Evolutionary conservation across 2,888 invertebrate genomes (phyloP).

Genomic region (Phyllotreta cruciferae): DNA sequence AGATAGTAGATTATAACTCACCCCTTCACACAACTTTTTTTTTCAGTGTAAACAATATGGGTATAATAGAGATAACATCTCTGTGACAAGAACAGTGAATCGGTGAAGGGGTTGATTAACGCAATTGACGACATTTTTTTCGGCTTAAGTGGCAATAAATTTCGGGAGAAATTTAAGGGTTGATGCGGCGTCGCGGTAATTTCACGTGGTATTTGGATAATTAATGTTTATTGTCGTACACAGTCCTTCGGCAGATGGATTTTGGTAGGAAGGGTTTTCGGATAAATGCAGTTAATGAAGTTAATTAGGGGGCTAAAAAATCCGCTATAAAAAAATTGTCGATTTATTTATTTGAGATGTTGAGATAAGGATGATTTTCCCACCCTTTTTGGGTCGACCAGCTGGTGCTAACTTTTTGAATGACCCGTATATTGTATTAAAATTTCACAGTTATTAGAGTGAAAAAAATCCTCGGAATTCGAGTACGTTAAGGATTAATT

Average conservation of each 20-base stretch:
- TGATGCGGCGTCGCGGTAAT: constrained; percentile 40
- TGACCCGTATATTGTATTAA: too few species aligned
- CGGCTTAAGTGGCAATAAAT: constrained; percentile 55
- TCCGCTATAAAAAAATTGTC: constrained; percentile 1
- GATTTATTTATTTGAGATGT: too few species aligned
- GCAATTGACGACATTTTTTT: constrained; percentile 53
- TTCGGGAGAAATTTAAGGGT: constrained; percentile 43
- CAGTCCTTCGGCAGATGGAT: constrained; percentile 42
- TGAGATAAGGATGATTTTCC: too few species aligned
- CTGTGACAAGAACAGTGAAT: constrained; percentile 52
- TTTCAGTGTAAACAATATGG: constrained; percentile 29
- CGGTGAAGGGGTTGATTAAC: constrained; percentile 53
- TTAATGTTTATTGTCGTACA: constrained; percentile 48
- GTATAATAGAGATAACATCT: constrained; percentile 52
- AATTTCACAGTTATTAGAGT: too few species aligned
- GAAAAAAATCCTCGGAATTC: too few species aligned
- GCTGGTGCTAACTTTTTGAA: too few species aligned
- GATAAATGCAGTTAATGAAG: constrained; percentile 14
- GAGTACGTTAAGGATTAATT: too few species aligned
- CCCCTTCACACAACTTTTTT: neutral
- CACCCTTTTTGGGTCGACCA: too few species aligned
- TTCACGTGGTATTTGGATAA: constrained; percentile 49
- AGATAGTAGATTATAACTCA: too few species aligned
- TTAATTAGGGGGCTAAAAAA: constrained; percentile 15
- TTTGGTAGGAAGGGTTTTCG: neutral